Evolutionary conservation across 2,888 invertebrate species (phyloP), one percentile per base, ranked within the genome.

Genomic region (Drosophila pseudotakahashii): DNA sequence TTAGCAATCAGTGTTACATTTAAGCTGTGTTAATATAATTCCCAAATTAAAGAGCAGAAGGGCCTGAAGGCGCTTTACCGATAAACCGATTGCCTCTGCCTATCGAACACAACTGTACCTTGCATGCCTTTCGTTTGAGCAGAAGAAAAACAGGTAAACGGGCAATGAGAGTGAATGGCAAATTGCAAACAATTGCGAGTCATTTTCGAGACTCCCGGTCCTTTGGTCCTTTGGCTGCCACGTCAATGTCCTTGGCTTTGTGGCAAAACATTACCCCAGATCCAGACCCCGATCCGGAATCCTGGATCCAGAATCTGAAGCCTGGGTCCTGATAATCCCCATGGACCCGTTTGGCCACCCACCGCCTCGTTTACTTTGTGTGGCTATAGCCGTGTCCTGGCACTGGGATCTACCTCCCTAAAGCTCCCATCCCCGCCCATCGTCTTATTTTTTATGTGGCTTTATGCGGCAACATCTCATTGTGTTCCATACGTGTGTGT

Each of bases 371-470:
- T 81, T 79, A 69, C 72, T 81, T 63, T 75, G 71, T 85, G 80
- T 58, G 73, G 73, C 67, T 68, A 72, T 57, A 76, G 73, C 64
- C 61, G 72, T 54, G 75, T 73, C 74, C 86, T 67, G 26, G 26
- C 26, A 7, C 7, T 9, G 23, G 26, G 26, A 73, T 50, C 23
- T 67, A 72, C 41, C 57, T 57, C 50, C 61, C 57, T 1, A 7
- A 11, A 34, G 1, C 11, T 34, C 39, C 34, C 34, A 39, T 16
- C 48, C 48, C 57, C 51, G 47, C 45, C 59, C 68, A 32, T 74
- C 68, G 47, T 66, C 69, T 78, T 81, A 69, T 73, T 77, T 76
- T 79, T 81, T 82, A 75, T 85, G 82, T 75, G 80, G 68, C 70
- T 75, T 81, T 73, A 81, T 77, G 75, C 79, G 60, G 71, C 67